A percentile compares a stretch with the other conserved stretches of the same genome.
Conservation (phyloP, 2,113 vertebrate genomes). For the Epinephelus moara region DNA sequence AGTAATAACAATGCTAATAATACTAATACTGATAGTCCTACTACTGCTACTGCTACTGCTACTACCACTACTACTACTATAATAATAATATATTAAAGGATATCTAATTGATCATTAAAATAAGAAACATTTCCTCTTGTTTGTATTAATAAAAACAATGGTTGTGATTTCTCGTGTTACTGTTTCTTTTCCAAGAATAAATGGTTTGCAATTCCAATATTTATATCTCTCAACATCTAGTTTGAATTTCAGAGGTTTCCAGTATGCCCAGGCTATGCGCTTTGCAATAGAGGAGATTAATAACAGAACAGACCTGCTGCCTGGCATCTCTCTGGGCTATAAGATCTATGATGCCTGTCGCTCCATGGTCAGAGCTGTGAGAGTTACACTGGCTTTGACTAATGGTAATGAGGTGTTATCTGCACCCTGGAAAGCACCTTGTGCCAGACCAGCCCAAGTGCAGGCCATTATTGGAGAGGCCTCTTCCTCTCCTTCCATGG, state of each 20-base stretch:
- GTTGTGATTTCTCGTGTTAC: too few species aligned
- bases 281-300: slow-evolving; percentile 85
- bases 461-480: slow-evolving; percentile 81
- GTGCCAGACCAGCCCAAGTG: slow-evolving; percentile 70
- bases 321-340: slow-evolving; percentile 79
- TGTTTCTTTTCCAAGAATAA: too few species aligned
- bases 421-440: slow-evolving; percentile 26
- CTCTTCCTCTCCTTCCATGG: slow-evolving; percentile 76
- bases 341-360: slow-evolving; percentile 81
- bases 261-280: slow-evolving; percentile 80
- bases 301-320: slow-evolving; percentile 79
- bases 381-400: slow-evolving; percentile 71
- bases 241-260: slow-evolving; percentile 76
- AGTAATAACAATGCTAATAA: too few species aligned
- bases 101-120: too few species aligned
- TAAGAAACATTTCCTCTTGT: too few species aligned
- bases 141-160: too few species aligned
- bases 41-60: too few species aligned
- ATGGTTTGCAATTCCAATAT: background rate
- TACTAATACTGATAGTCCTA: too few species aligned
- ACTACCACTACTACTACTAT: too few species aligned
- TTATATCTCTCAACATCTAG: background rate
- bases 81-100: too few species aligned
- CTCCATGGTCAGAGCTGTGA: slow-evolving; percentile 71
- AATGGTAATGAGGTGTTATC: slow-evolving; percentile 65